phyloP scores from a whole-genome alignment of 2,797 vertebrate species.

The Vireo griseus region DNA sequence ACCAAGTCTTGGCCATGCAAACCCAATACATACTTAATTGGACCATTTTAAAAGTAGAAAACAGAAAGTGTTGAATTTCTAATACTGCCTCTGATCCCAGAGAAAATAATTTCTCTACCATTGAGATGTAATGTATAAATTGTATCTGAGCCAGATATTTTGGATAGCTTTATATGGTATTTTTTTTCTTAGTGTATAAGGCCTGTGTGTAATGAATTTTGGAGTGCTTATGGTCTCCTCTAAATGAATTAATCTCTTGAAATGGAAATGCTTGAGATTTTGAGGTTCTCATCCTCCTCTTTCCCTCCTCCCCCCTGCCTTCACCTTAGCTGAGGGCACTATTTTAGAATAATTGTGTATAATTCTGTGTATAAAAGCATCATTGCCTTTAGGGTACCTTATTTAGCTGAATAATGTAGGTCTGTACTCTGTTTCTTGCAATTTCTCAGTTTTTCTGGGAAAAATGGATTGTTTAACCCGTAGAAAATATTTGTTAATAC shows the following conservation, averaged over 20 bases:
- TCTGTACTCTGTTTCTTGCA: neutral
- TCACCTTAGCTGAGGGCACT: neutral
- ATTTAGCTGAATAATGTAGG: neutral
- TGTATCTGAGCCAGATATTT: neutral
- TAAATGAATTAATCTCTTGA: neutral
- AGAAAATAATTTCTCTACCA: neutral
- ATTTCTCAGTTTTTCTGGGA: neutral
- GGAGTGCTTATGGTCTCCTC: neutral
- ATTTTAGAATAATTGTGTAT: neutral
- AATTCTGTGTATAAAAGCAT: neutral
- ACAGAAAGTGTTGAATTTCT: neutral
- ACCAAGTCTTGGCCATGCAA: neutral
- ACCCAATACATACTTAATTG: neutral
- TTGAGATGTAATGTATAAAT: neutral
- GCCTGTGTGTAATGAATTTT: neutral
- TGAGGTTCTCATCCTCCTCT: neutral
- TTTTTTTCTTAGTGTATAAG: neutral
- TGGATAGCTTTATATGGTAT: neutral
- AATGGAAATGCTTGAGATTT: neutral
- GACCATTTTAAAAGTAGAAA: neutral
- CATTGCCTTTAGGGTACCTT: neutral
- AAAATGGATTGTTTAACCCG: neutral
- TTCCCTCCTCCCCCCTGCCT: rapidly evolving
- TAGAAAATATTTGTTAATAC: neutral
- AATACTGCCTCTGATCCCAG: neutral